These are phyloP conservation scores for Druceiella hillmani DNA, from an alignment of 2,888 invertebrate genomes.

Conservation along the genomic window DNA sequence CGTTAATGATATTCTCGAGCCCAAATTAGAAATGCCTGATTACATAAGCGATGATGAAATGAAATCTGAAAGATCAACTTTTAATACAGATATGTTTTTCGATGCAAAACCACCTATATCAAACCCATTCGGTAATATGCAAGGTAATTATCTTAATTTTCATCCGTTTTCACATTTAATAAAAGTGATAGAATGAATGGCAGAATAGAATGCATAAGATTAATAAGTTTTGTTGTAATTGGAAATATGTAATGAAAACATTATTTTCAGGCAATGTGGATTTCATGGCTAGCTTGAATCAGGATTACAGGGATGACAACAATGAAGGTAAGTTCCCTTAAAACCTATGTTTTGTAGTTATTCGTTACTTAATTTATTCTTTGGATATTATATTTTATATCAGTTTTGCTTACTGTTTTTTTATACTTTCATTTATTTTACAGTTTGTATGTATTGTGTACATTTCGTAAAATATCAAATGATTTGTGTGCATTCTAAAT, in stretches of 20 bases:
- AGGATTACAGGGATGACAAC: conserved; percentile 45
- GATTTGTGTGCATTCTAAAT: too few species aligned
- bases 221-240: background rate
- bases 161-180: background rate
- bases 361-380: conserved; percentile 40
- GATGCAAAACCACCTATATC: conserved; percentile 30
- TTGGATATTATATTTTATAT: conserved; percentile 32
- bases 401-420: conserved; percentile 32
- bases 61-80: conserved; percentile 15
- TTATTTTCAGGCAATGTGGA: conserved; percentile 45
- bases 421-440: conserved; percentile 44
- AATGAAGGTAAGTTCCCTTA: conserved; percentile 42
- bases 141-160: conserved; percentile 12
- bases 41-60: conserved; percentile 64
- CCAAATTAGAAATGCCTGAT: conserved; percentile 69
- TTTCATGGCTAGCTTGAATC: conserved; percentile 42
- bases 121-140: conserved; percentile 39
- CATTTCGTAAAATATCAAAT: conserved; percentile 28
- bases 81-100: conserved; percentile 17
- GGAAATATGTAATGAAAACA: too few species aligned
- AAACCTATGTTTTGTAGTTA: too few species aligned
- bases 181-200: background rate
- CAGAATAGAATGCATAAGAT: background rate
- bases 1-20: conserved; percentile 40
- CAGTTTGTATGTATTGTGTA: conserved; percentile 42